Conservation (phyloP, 2,797 vertebrate species). For the Valencia hispanica region DNA sequence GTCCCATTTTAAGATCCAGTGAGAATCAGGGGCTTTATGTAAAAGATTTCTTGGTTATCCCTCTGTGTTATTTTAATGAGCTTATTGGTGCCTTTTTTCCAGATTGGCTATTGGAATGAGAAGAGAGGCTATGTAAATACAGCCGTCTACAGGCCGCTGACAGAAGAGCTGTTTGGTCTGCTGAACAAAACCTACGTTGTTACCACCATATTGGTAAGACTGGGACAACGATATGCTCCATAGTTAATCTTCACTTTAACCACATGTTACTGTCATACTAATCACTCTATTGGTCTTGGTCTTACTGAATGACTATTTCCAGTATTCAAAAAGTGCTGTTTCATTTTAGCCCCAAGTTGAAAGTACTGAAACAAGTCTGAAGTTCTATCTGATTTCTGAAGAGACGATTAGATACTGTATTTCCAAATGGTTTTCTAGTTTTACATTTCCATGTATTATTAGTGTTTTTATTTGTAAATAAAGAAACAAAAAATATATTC, state of each 20-base stretch:
- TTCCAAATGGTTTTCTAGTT: not conserved
- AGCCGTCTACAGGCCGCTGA: constrained; percentile 81
- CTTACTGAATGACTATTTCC: not conserved
- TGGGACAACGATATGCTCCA: not conserved
- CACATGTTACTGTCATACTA: not conserved
- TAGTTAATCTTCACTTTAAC: not conserved
- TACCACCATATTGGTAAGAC: constrained; percentile 95
- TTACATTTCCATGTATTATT: not conserved
- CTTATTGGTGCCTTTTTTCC: constrained; percentile 25
- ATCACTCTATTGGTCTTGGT: not conserved
- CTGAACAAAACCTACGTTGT: constrained; percentile 94
- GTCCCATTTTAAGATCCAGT: not conserved
- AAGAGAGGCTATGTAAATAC: constrained; percentile 89
- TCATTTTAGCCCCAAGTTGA: not conserved
- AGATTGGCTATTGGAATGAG: constrained; percentile 97
- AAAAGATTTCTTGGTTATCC: not conserved
- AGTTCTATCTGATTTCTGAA: not conserved
- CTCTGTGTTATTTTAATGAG: not conserved
- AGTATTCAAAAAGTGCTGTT: not conserved
- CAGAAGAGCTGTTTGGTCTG: constrained; percentile 88
- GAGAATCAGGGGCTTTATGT: not conserved
- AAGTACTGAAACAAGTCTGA: not conserved
- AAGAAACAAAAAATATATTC: not conserved
- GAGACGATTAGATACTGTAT: not conserved
- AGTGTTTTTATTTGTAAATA: too few relatives aligned